Percentiles rank a stretch among this genome's conserved stretches.
Evolutionary conservation across 1,140 invertebrate species (phyloP).

Genomic region (Heliothis subflexa): DNA sequence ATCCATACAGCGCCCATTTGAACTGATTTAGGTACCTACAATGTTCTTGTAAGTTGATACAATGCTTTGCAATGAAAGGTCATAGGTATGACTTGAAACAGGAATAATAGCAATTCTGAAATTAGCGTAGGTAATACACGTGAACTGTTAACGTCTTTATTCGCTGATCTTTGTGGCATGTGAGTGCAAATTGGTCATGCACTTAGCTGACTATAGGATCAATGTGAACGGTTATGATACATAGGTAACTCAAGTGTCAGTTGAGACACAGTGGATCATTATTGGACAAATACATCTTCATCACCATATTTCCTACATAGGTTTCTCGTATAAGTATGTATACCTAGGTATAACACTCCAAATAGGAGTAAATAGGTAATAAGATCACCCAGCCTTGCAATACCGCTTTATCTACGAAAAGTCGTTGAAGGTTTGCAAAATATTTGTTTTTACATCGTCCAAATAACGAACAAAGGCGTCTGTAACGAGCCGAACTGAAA

Average conservation of each 20-base stretch:
- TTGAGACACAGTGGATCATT: conserved; percentile 1
- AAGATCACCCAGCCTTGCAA: background rate
- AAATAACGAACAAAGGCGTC: conserved; percentile 32
- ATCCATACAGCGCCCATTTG: too few species aligned
- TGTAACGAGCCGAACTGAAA: conserved; percentile 43
- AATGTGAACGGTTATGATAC: conserved; percentile 15
- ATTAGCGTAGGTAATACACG: conserved; percentile 19
- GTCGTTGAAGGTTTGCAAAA: background rate
- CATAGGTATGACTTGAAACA: background rate
- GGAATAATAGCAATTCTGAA: background rate
- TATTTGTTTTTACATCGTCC: conserved; percentile 16
- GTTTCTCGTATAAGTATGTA: too few species aligned
- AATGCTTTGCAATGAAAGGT: background rate
- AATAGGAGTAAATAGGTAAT: background rate
- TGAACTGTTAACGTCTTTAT: conserved; percentile 26
- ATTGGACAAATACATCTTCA: background rate
- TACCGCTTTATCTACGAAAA: background rate
- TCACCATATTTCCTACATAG: too few species aligned
- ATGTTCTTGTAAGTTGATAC: background rate
- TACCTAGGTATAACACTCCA: too few species aligned
- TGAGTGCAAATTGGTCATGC: conserved; percentile 40
- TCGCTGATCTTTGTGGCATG: conserved; percentile 28
- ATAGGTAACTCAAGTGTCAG: conserved; percentile 23
- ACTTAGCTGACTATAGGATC: conserved; percentile 32
- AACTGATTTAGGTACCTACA: too few species aligned